A percentile compares a stretch with the other conserved stretches of the same genome.
Conservation (phyloP, 2,113 vertebrate genomes). For the Pseudorhombus dupliciocellatus region DNA sequence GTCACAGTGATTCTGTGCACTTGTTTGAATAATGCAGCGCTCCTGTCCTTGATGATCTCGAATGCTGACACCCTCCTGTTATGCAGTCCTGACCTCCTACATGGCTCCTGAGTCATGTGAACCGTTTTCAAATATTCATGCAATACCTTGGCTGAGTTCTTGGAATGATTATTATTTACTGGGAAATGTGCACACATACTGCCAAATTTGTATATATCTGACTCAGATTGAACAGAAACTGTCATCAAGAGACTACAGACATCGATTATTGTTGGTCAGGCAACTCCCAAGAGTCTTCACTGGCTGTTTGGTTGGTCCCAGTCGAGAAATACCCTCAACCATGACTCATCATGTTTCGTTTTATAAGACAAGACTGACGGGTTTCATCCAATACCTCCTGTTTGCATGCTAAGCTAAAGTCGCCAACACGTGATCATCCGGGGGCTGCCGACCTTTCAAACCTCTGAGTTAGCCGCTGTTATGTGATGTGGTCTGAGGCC, state of each 20-base stretch:
- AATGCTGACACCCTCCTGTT: neutral
- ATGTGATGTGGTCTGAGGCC: too few relatives aligned
- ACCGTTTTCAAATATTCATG: neutral
- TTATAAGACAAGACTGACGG: too few relatives aligned
- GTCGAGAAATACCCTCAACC: neutral
- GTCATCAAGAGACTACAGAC: too few relatives aligned
- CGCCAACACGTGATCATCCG: too few relatives aligned
- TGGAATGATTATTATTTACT: neutral
- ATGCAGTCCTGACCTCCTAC: neutral
- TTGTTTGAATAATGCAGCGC: constrained; percentile 10
- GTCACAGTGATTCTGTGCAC: constrained; percentile 1
- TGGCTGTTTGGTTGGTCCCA: neutral
- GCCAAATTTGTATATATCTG: too few relatives aligned
- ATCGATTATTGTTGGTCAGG: neutral
- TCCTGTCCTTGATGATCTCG: constrained; percentile 5
- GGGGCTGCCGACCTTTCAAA: too few relatives aligned
- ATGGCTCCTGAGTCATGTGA: neutral
- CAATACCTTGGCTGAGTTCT: neutral
- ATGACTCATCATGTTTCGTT: too few relatives aligned
- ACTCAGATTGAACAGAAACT: neutral
- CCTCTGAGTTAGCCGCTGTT: too few relatives aligned
- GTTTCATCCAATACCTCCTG: too few relatives aligned
- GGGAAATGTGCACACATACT: neutral
- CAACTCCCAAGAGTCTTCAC: neutral
- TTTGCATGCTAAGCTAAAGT: too few relatives aligned